A percentile compares a stretch with the other conserved stretches of the same genome.
phyloP scores from a whole-genome alignment of 2,113 vertebrate species.

The Hemiprocne comata region DNA sequence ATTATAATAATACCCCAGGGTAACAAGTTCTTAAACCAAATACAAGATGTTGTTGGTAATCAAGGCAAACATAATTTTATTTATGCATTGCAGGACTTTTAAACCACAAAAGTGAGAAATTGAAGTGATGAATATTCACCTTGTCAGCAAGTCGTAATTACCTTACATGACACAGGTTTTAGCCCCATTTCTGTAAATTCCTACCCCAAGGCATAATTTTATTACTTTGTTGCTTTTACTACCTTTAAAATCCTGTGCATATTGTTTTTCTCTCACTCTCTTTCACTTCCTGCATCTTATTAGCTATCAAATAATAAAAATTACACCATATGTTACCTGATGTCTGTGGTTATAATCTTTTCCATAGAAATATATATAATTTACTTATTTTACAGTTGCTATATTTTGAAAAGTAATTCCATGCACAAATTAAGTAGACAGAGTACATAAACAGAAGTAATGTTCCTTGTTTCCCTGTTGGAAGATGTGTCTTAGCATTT shows the following conservation, averaged over 20 bases:
- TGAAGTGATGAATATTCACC: neutral
- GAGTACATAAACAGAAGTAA: constrained; percentile 37
- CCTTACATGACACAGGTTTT: neutral
- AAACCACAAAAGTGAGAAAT: neutral
- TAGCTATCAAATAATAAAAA: constrained; percentile 8
- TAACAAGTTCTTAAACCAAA: neutral
- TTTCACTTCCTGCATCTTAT: neutral
- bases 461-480: neutral
- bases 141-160: neutral
- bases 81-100: neutral
- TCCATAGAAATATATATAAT: neutral
- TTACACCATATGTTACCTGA: neutral
- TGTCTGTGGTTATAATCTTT: neutral
- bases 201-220: neutral
- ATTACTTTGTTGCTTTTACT: neutral
- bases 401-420: neutral
- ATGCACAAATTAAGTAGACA: neutral
- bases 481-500: constrained; percentile 17
- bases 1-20: neutral
- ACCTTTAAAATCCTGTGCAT: neutral
- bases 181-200: neutral
- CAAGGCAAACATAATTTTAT: neutral
- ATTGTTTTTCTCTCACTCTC: neutral
- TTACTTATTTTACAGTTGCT: neutral
- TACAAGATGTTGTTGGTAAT: neutral